Evolutionary conservation across 2,797 vertebrate species (phyloP).

Genomic region (Pelobates cultripes): DNA sequence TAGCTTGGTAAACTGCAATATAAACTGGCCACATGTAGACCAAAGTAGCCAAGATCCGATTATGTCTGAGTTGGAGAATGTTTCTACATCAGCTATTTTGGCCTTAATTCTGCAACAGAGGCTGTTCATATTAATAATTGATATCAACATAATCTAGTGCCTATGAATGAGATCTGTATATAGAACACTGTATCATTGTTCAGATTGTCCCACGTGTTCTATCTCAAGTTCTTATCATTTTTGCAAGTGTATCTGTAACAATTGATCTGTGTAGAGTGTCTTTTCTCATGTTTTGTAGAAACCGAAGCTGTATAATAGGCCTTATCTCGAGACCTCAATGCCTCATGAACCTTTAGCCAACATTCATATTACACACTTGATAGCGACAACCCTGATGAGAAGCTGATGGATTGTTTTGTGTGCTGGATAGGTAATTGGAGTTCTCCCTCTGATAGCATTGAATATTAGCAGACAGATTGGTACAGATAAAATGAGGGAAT

Average conservation of each 20-base stretch:
- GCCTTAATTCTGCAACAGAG: no score
- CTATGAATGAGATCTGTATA: background rate
- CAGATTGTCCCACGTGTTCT: background rate
- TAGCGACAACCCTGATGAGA: constrained; percentile 28
- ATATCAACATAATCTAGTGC: no score
- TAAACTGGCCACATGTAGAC: no score
- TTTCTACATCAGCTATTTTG: no score
- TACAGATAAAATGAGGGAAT: constrained; percentile 31
- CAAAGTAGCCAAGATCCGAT: no score
- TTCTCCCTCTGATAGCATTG: constrained; percentile 32
- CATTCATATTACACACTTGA: constrained; percentile 52
- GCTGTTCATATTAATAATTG: no score
- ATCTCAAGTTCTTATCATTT: constrained; percentile 10
- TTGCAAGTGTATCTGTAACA: constrained; percentile 33
- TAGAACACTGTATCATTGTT: constrained; percentile 17
- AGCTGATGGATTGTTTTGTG: constrained; percentile 48
- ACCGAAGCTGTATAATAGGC: constrained; percentile 19
- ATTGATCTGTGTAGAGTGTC: constrained; percentile 22
- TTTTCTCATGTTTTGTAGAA: constrained; percentile 43
- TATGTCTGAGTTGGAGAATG: no score
- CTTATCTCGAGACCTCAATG: constrained; percentile 43
- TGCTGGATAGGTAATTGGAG: constrained; percentile 36
- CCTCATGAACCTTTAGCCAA: constrained; percentile 44
- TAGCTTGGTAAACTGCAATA: no score
- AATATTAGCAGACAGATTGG: constrained; percentile 41